A percentile compares a stretch with the other conserved stretches of the same genome.
Evolutionary conservation across 1,140 invertebrate species (phyloP).

Genomic region (Drosophila eugracilis): DNA sequence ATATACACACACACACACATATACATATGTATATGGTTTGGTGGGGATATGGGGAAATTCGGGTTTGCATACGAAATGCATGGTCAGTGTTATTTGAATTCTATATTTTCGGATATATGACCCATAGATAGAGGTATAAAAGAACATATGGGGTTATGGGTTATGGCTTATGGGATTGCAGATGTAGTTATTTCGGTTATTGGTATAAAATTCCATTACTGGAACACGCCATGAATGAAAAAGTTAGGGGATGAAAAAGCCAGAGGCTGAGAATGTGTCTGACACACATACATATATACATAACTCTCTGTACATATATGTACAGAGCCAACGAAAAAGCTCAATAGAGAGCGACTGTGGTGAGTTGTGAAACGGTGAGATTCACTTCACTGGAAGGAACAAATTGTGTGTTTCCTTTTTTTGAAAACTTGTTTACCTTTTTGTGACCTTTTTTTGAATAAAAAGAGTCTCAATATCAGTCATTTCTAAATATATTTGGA

Average conservation of each 20-base stretch:
- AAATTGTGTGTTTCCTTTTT: not conserved
- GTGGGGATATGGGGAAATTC: not conserved
- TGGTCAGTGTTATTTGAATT: conserved; percentile 22
- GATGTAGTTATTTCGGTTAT: conserved; percentile 49
- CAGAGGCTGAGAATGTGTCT: conserved; percentile 11
- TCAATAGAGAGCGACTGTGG: conserved; percentile 22
- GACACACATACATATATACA: conserved; percentile 8
- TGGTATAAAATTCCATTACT: conserved; percentile 76
- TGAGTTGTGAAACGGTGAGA: conserved; percentile 44
- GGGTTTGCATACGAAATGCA: conserved; percentile 45
- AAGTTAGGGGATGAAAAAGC: conserved; percentile 71
- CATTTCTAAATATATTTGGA: too few species aligned
- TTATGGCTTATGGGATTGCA: conserved; percentile 10
- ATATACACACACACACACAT: conserved; percentile 19
- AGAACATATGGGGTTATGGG: not conserved
- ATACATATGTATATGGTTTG: not conserved
- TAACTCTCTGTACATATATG: too few species aligned
- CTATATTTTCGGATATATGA: too few species aligned
- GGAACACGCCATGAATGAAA: conserved; percentile 77
- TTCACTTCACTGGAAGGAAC: conserved; percentile 33
- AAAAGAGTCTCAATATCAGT: too few species aligned
- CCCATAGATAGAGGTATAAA: too few species aligned
- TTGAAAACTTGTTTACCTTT: conserved; percentile 29
- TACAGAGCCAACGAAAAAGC: conserved; percentile 37
- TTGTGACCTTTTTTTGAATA: not conserved